These are phyloP conservation scores for Aptenodytes forsteri DNA, from an alignment of 2,113 vertebrate species.

Conservation along the genomic window DNA sequence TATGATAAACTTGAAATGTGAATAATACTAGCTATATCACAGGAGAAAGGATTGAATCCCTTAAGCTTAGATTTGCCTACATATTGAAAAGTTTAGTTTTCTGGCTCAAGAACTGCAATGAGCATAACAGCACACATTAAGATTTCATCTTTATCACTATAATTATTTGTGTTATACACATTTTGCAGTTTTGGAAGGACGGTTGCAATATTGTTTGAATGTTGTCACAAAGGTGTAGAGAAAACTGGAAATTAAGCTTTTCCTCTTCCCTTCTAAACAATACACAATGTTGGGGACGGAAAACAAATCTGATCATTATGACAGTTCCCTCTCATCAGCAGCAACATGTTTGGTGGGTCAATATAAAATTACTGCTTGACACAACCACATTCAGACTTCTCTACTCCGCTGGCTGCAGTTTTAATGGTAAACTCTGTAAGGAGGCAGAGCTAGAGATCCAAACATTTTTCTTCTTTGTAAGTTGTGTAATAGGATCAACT, in stretches of 20 bases:
- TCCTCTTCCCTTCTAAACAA: background rate
- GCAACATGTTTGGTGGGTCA: background rate
- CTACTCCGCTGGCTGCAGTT: background rate
- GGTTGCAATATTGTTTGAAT: background rate
- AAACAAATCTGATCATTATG: background rate
- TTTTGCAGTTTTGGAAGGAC: background rate
- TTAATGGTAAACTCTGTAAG: background rate
- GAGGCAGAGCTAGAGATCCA: background rate
- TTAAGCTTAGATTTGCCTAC: background rate
- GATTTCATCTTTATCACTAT: background rate
- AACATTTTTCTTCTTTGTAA: background rate
- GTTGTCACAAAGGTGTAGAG: background rate
- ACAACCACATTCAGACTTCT: background rate
- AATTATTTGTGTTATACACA: background rate
- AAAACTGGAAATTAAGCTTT: background rate
- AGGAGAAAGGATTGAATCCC: background rate
- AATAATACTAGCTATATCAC: background rate
- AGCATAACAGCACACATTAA: background rate
- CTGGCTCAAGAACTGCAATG: background rate
- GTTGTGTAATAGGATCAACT: constrained; percentile 21
- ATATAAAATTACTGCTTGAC: background rate
- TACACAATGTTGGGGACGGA: background rate
- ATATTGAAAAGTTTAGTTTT: background rate
- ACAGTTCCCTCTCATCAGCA: background rate
- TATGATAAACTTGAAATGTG: background rate